A percentile compares a stretch with the other conserved stretches of the same genome.
Evolutionary conservation across 2,797 vertebrate species (phyloP).

Genomic region (Gymnodraco acuticeps): DNA sequence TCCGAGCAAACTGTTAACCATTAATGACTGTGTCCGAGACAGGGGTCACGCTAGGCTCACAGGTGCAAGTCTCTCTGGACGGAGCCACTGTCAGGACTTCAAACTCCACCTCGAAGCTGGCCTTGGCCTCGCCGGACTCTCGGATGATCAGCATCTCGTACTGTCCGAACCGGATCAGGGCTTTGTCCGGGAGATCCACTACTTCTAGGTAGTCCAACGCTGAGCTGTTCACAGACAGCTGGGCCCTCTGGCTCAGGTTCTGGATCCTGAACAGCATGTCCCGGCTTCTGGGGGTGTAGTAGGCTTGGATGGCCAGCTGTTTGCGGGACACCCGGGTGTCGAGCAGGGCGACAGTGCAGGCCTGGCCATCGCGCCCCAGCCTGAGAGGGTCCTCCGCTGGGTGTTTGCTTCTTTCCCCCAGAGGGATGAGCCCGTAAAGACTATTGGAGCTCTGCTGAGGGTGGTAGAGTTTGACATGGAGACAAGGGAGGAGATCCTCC

Average conservation of each 20-base stretch:
- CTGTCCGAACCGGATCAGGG: conserved; percentile 88
- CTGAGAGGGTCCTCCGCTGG: conserved; percentile 82
- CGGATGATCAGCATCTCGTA: conserved; percentile 88
- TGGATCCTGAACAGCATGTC: conserved; percentile 89
- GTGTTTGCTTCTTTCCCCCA: conserved; percentile 71
- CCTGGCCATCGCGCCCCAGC: conserved; percentile 87
- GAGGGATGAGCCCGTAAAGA: conserved; percentile 82
- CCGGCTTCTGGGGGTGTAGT: conserved; percentile 77
- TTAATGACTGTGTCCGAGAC: conserved; percentile 72
- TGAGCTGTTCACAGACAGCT: conserved; percentile 79
- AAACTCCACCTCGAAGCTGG: conserved; percentile 88
- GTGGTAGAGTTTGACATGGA: conserved; percentile 89
- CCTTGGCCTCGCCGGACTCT: conserved; percentile 86
- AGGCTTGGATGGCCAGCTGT: conserved; percentile 89
- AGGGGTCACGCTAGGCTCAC: conserved; percentile 56
- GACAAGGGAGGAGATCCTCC: conserved; percentile 86
- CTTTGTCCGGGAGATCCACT: conserved; percentile 85
- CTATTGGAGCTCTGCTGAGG: conserved; percentile 79
- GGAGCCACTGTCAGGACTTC: conserved; percentile 82
- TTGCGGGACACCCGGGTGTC: conserved; percentile 89
- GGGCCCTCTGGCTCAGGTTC: conserved; percentile 91
- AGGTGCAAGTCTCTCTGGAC: conserved; percentile 79
- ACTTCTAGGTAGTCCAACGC: conserved; percentile 88
- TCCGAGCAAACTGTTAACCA: neutral
- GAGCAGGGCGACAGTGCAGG: conserved; percentile 84